These are phyloP conservation scores for Heterodera carotae DNA, from an alignment of 1,140 invertebrate species.

Conservation along the genomic window DNA sequence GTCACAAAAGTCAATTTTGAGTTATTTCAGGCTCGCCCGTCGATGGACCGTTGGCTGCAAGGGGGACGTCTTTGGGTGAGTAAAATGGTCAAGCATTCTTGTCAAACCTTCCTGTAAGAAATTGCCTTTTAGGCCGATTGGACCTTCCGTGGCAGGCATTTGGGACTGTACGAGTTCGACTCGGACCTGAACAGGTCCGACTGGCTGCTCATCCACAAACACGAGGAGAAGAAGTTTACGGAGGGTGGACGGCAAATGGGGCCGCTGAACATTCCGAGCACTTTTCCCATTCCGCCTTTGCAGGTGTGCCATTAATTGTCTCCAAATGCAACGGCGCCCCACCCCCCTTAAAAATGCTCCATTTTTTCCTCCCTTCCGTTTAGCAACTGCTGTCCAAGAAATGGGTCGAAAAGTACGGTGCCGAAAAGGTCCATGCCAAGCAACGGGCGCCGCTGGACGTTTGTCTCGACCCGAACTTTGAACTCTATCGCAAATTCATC, in stretches of 20 bases:
- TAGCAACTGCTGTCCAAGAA: conserved; percentile 49
- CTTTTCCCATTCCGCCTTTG: conserved; percentile 61
- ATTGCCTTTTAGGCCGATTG: conserved; percentile 56
- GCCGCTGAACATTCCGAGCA: conserved; percentile 47
- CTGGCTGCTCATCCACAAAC: conserved; percentile 62
- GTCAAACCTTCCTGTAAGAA: neutral
- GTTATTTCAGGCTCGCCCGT: conserved; percentile 56
- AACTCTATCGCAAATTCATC: conserved; percentile 52
- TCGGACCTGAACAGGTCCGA: conserved; percentile 62
- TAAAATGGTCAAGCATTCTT: neutral
- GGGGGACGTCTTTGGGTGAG: conserved; percentile 47
- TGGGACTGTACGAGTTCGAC: conserved; percentile 62
- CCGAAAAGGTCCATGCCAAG: conserved; percentile 4
- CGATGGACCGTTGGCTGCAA: conserved; percentile 63
- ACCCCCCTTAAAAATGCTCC: conserved; percentile 17
- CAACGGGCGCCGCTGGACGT: conserved; percentile 51
- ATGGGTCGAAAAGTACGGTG: conserved; percentile 40
- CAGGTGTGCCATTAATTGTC: conserved; percentile 41
- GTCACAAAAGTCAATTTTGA: no score
- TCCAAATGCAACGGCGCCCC: conserved; percentile 1
- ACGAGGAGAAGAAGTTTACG: conserved; percentile 56
- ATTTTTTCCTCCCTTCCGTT: conserved; percentile 33
- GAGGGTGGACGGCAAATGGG: conserved; percentile 46
- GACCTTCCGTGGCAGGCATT: conserved; percentile 57
- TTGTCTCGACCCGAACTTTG: conserved; percentile 61